Evolutionary conservation across 2,888 invertebrate species (phyloP), one percentile per base, ranked within the genome.

Genomic region (Eristalinus aeneus): DNA sequence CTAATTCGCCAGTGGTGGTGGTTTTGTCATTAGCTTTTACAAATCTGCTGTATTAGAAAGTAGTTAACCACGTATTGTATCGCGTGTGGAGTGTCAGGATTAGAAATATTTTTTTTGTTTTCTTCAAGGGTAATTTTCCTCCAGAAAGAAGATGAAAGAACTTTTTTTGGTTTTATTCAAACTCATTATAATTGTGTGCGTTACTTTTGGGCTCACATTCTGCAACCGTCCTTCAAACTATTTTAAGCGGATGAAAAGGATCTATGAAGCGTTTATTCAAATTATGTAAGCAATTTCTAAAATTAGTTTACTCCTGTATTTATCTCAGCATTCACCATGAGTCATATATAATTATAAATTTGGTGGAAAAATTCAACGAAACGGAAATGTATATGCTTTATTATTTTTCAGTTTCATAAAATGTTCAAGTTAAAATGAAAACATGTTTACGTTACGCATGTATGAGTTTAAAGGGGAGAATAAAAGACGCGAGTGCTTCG

Each of bases 251-350:
- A 27, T 27, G 5, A 23, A 56, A 56, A 22, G 23, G 56, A n/a
- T 46, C 2, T 20, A 6, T 32, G 11, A 34, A 61, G 20, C 34
- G 36, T 68, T 68, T 34, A 68, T 76, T 60, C 23, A 67, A 75
- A 67, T 75, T 75, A 67, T 53, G 60, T 61, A 53, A 77, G 63
- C 69, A 56, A 77, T 77, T 77, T 77, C 68, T 36, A 34, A 77
- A 77, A 77, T 69, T 77, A 69, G 76, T 77, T 77, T 53, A 9
- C 1, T 34, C 1, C 3, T 34, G 8, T 9, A 34, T 16, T 16
- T 53, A 27, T 54, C 20, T 20, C 5, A 9, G 8, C 20, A 1
- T 54, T 54, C 22, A 54, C 2, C 22, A 2, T 16, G n/a, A 20
- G 1, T 20, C 54, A 54, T 16, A 10, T 54, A n/a, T n/a, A n/a